Evolutionary conservation across 1,140 invertebrate species (phyloP).

Genomic region (Drosophila bipectinata): DNA sequence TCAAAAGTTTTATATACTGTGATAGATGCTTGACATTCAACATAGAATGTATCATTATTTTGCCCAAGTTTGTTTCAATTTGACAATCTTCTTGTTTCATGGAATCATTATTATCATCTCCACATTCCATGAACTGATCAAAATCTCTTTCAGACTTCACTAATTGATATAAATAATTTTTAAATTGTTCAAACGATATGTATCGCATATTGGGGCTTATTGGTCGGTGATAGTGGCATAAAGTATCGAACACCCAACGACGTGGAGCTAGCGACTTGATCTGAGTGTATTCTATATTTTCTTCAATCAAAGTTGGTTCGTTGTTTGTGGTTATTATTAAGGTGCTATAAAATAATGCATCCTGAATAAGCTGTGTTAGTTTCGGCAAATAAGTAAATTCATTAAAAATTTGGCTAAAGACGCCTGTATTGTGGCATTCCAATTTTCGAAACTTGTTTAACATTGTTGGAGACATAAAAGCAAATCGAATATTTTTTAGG

Average conservation of each 20-base stretch:
- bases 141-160: no score
- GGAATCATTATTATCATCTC: no score
- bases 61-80: no score
- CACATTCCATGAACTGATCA: no score
- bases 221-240: conserved; percentile 28
- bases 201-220: conserved; percentile 46
- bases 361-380: conserved; percentile 1
- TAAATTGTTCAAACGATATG: conserved; percentile 18
- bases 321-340: conserved; percentile 19
- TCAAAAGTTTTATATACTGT: no score
- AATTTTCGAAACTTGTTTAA: conserved; percentile 17
- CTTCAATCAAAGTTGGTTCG: background rate
- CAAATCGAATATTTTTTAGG: conserved; percentile 25
- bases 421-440: background rate
- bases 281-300: background rate
- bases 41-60: no score
- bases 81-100: no score
- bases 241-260: background rate
- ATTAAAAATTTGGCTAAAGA: conserved; percentile 12
- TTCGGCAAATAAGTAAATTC: background rate
- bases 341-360: conserved; percentile 41
- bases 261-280: background rate
- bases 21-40: no score
- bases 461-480: conserved; percentile 29
- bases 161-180: background rate